Evolutionary conservation across 2,113 vertebrate species (phyloP).

Genomic region (Oreotragus oreotragus): DNA sequence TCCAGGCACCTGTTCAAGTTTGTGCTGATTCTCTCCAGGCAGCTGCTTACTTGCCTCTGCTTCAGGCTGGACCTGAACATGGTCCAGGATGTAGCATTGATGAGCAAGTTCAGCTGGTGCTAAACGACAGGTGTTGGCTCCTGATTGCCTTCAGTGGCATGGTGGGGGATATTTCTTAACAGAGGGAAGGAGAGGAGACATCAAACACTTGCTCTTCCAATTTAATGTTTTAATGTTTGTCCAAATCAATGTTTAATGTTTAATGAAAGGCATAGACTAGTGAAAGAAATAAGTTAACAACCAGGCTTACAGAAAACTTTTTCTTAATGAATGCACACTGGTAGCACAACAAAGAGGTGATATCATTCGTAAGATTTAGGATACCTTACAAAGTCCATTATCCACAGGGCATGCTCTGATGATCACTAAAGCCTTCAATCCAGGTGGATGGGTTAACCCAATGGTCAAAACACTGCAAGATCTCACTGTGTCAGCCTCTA

Average conservation of each 20-base stretch:
- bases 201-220: background rate
- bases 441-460: background rate
- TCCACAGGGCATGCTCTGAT: too few species aligned
- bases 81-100: conserved; percentile 28
- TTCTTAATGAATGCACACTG: background rate
- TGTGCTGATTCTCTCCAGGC: conserved; percentile 17
- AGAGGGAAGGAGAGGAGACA: background rate
- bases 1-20: conserved; percentile 56
- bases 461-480: background rate
- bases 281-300: background rate
- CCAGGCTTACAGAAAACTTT: background rate
- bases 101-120: conserved; percentile 50
- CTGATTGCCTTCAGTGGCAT: background rate
- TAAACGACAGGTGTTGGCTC: conserved; percentile 41
- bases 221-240: background rate
- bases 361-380: fast-evolving
- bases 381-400: background rate
- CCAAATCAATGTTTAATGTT: background rate
- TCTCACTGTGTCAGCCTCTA: background rate
- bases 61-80: background rate
- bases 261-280: background rate
- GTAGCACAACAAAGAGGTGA: background rate
- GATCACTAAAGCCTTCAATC: background rate
- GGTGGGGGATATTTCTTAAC: background rate
- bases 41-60: conserved; percentile 50